Evolutionary conservation across 2,888 invertebrate genomes (phyloP), one percentile per base, ranked within the genome.

Genomic region (Ecliptopera silaceata): DNA sequence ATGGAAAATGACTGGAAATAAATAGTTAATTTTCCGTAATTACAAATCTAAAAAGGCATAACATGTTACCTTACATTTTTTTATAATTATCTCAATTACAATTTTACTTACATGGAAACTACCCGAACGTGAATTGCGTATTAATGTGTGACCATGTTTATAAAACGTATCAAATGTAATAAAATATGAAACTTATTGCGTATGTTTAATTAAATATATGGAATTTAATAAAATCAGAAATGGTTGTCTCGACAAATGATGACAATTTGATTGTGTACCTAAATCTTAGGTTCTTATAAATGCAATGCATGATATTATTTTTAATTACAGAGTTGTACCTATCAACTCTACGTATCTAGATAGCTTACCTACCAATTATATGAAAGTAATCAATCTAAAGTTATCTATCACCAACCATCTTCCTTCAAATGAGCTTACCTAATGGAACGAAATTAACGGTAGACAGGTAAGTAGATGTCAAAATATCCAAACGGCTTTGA

Each of bases 401-500:
- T 36, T 36, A 36, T 36, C 36, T 36, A 15, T 36, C 36, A 15
- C 36, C 36, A 36, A 15, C 13, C 34, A 34, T 34, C 38, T 38
- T 17, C 11, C 39, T 39, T 18, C 38, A 34, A 34, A 36, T 36
- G 36, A 15, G 31, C 44, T 44, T 44, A 31, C 31, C 32, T 45
- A 34, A 34, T 32, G 20, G 41, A 41, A 12, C n/a, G 18, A 32
- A 17, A 12, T 18, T 45, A 34, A 45, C 38, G 36, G 22, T 47
- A 26, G 26, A 22, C 63, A 57, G 36, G 15, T 64, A 71, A 57
- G 60, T 63, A 64, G 66, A 62, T 66, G 59, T 52, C 60, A 47
- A 44, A 38, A 49, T 51, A 51, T 42, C 39, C 39, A 29, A 32
- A 56, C 53, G 20, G 26, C 42, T 44, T 44, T 29, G 46, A 59